Percentiles rank a stretch among this genome's conserved stretches.
Evolutionary conservation across 1,140 invertebrate genomes (phyloP).

Genomic region (Brachionus koreanus): DNA sequence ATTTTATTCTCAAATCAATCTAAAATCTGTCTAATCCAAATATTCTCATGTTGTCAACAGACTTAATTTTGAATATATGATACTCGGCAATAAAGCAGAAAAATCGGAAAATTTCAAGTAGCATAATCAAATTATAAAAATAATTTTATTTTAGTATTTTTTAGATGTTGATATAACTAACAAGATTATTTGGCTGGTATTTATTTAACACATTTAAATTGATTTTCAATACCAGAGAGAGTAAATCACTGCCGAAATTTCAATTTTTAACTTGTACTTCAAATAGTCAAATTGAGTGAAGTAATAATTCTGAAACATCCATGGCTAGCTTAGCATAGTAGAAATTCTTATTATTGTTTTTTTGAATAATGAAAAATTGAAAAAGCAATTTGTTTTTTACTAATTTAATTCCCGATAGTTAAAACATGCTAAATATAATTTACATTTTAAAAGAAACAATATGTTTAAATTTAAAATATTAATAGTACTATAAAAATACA

Average conservation of each 20-base stretch:
- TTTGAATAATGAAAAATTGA: too few relatives aligned
- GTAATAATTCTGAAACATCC: too few relatives aligned
- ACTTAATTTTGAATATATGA: background rate
- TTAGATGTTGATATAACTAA: background rate
- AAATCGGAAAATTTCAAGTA: background rate
- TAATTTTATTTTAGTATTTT: background rate
- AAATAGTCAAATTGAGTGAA: too few relatives aligned
- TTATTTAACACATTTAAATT: background rate
- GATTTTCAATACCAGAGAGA: background rate
- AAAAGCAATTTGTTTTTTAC: too few relatives aligned
- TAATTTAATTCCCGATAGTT: too few relatives aligned
- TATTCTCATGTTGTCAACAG: background rate
- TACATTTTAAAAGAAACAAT: too few relatives aligned
- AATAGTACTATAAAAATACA: too few relatives aligned
- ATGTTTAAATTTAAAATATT: too few relatives aligned
- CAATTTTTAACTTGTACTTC: too few relatives aligned
- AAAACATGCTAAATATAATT: too few relatives aligned
- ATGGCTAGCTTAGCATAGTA: too few relatives aligned
- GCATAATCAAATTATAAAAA: background rate
- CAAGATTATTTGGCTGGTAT: background rate
- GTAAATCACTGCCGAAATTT: background rate
- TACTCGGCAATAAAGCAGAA: background rate
- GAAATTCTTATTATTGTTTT: too few relatives aligned
- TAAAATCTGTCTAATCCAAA: background rate
- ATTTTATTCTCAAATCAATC: background rate